phyloP scores from a whole-genome alignment of 2,797 vertebrate genomes.

The Tokudaia tokunoshimensis region DNA sequence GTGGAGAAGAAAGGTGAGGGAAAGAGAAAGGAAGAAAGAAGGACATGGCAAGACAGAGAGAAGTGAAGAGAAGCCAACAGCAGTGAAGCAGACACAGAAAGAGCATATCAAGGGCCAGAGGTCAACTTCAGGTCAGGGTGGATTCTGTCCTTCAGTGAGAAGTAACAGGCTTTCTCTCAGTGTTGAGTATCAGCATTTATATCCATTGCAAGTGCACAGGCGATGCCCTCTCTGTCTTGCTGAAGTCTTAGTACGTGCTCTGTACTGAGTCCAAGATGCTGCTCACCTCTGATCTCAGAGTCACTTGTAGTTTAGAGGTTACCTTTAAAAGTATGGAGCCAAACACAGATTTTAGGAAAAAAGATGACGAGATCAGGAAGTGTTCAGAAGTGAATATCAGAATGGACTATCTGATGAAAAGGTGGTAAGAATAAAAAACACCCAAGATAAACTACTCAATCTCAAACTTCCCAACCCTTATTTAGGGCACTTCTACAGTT shows the following conservation, averaged over 20 bases:
- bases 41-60: background rate
- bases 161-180: background rate
- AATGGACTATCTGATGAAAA: slow-evolving; percentile 26
- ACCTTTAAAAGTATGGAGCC: slow-evolving; percentile 19
- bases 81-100: background rate
- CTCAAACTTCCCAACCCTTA: background rate
- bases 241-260: background rate
- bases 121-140: background rate
- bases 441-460: background rate
- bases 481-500: background rate
- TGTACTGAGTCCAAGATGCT: background rate
- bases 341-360: background rate
- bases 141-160: background rate
- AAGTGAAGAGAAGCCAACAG: background rate
- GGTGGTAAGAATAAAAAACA: background rate
- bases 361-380: background rate
- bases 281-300: background rate
- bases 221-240: background rate
- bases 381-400: slow-evolving; percentile 22
- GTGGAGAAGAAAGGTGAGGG: background rate
- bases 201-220: background rate
- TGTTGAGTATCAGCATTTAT: background rate
- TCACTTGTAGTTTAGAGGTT: background rate
- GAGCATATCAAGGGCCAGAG: background rate
- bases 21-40: background rate